phyloP scores from a whole-genome alignment of 2,797 vertebrate species.

The Anguilla marmorata region DNA sequence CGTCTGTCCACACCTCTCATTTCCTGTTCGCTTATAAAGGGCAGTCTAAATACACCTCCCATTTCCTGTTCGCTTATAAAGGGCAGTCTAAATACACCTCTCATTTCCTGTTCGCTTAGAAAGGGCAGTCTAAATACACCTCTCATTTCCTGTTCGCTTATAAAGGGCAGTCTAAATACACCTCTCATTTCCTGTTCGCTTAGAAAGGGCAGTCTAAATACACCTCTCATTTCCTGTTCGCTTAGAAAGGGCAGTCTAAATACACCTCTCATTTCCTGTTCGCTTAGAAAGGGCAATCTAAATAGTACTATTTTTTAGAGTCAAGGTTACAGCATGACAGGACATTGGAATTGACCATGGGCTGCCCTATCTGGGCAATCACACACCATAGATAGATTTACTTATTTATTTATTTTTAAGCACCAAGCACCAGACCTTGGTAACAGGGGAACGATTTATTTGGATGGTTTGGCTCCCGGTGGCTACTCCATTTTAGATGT shows the following conservation, averaged over 20 bases:
- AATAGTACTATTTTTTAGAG: background rate
- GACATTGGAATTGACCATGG: background rate
- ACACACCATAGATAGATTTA: background rate
- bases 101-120: background rate
- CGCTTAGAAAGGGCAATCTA: too few species aligned
- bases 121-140: background rate
- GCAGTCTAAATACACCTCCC: too few species aligned
- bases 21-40: background rate
- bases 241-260: too few species aligned
- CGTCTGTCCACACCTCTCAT: conserved; percentile 19
- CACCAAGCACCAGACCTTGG: background rate
- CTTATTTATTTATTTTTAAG: background rate
- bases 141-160: background rate
- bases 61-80: background rate
- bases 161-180: too few species aligned
- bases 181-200: background rate
- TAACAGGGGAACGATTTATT: background rate
- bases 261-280: background rate
- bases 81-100: too few species aligned
- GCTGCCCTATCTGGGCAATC: background rate
- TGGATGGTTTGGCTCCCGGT: background rate
- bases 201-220: too few species aligned
- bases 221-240: background rate
- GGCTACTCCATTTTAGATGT: conserved; percentile 3
- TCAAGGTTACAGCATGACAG: background rate